Base-by-base conservation (phyloP, 1,140 invertebrate genomes). In the Polypedilum vanderplanki region DNA sequence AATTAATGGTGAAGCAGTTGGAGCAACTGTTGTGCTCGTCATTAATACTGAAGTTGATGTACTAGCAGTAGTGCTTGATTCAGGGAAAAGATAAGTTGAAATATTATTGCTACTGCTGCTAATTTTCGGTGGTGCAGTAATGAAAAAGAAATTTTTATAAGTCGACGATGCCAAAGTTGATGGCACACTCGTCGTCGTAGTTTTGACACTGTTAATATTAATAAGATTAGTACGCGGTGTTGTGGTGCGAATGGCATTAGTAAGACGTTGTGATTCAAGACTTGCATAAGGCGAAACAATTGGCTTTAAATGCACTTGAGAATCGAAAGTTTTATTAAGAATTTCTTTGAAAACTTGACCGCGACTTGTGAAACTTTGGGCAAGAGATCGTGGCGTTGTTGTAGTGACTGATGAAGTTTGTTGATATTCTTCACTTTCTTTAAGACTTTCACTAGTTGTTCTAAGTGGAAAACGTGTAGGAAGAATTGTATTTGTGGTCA, bases 201-300 rank as follows among this genome's bases (percentile, higher is more conserved):
- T 57, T n/a, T 74, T 77, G 40, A 67, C 75, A 75, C 3, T 74
- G 9, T 64, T 75, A 18, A 73, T 75, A 67, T 22, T 70, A 20
- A 67, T 41, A 78, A 76, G 15, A 41, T 82, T 80, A 67, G 57
- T 75, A 22, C 24, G 40, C 15, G 40, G 41, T 41, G 75, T 73
- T 3, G 75, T 73, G n/a, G 75, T 46, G 8, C 65, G 75, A 46
- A 40, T 40, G 24, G 65, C 18, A 22, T 33, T 75, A 10, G 75
- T 73, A 0, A 40, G 41, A 46, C 46, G 18, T 46, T 75, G 67
- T 15, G 79, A 81, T 33, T 81, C 80, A 0, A 83, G 76, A 33
- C 81, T 83, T 41, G 82, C 82, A 46, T 81, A 83, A 0, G 81
- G 81, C 0, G 81, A 83, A 3, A 83, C 81, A 70, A 81, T 81